Percentiles rank a stretch among this genome's conserved stretches.
Evolutionary conservation across 2,113 vertebrate genomes (phyloP).

Genomic region (Rhabdornis inornatus): DNA sequence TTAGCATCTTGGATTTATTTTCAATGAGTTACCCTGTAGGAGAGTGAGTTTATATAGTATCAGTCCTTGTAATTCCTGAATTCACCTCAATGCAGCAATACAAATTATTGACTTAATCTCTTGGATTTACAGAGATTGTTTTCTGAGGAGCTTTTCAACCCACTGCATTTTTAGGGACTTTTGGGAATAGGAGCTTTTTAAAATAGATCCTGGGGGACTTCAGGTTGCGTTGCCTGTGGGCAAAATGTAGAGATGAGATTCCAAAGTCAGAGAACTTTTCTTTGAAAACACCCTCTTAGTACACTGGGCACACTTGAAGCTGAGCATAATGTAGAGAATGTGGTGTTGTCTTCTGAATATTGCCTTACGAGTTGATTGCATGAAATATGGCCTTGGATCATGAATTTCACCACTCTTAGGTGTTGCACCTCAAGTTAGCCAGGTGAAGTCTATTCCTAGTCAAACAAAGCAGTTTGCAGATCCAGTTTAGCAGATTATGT

Average conservation of each 20-base stretch:
- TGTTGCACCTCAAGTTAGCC: background rate
- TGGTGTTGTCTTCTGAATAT: background rate
- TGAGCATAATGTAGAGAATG: background rate
- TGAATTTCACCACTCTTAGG: background rate
- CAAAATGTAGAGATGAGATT: background rate
- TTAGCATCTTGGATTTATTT: background rate
- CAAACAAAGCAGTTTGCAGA: constrained; percentile 20
- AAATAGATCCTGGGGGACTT: background rate
- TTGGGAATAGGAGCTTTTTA: background rate
- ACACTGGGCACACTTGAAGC: background rate
- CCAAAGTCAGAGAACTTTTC: background rate
- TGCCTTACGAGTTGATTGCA: background rate
- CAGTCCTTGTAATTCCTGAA: background rate
- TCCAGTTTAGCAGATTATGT: background rate
- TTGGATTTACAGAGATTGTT: background rate
- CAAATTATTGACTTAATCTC: background rate
- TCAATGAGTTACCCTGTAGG: background rate
- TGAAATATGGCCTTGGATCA: background rate
- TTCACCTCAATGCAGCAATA: background rate
- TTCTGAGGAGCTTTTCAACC: background rate
- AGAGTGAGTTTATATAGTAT: background rate
- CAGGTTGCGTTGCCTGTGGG: background rate
- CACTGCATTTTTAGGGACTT: background rate
- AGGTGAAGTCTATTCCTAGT: background rate
- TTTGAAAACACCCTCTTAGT: background rate